phyloP scores from a whole-genome alignment of 2,113 vertebrate species.

The Himantopus leucocephalus region DNA sequence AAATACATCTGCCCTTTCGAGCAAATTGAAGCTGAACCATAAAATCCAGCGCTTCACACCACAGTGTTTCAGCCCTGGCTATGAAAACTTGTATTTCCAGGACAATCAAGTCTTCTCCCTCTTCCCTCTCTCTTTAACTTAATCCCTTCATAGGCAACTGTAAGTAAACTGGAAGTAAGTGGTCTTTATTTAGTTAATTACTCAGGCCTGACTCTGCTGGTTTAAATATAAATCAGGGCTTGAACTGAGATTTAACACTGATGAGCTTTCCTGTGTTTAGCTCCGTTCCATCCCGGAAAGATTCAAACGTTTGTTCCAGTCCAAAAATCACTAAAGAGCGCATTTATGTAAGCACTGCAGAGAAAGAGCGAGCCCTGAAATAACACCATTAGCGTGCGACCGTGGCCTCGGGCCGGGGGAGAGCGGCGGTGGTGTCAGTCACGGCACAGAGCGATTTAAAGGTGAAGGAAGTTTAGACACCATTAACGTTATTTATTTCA shows the following conservation, averaged over 20 bases:
- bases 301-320: constrained; percentile 3
- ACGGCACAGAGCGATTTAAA: background rate
- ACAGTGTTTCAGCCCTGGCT: background rate
- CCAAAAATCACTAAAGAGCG: background rate
- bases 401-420: background rate
- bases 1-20: background rate
- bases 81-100: background rate
- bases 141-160: background rate
- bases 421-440: background rate
- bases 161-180: background rate
- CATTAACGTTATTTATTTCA: background rate
- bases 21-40: background rate
- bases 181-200: background rate
- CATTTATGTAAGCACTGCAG: background rate
- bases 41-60: background rate
- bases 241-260: background rate
- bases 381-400: rapidly evolving
- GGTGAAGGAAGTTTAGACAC: background rate
- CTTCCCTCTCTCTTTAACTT: background rate
- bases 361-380: background rate
- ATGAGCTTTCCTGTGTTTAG: background rate
- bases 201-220: background rate
- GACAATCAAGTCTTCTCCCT: rapidly evolving
- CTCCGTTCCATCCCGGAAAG: background rate
- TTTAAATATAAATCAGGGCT: background rate